Conservation (phyloP, 2,113 vertebrate genomes). For the Alethe castanea region DNA sequence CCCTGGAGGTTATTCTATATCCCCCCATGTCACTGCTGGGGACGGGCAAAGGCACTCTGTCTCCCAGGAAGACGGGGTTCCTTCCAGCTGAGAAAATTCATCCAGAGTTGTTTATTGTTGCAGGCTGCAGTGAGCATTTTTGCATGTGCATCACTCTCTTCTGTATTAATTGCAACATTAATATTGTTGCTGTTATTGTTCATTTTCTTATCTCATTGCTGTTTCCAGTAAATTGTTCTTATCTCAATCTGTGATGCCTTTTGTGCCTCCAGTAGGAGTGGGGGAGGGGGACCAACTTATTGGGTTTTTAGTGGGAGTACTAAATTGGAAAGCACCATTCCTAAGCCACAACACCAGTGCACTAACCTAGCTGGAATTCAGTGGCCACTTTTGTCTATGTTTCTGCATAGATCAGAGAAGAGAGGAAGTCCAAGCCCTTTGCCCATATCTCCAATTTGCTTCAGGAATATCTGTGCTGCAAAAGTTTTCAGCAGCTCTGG, state of each 20-base stretch:
- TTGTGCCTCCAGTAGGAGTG: neutral
- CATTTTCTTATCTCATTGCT: neutral
- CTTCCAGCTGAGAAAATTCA: neutral
- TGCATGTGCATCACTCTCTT: neutral
- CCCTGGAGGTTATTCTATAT: rapidly evolving
- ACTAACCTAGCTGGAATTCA: neutral
- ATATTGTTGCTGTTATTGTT: neutral
- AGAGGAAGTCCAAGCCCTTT: neutral
- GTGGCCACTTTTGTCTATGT: neutral
- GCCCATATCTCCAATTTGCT: neutral
- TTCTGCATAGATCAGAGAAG: neutral
- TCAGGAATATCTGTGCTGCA: neutral
- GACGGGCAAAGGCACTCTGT: neutral
- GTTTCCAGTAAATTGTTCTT: neutral
- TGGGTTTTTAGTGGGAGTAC: neutral
- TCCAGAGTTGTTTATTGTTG: neutral
- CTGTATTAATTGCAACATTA: neutral
- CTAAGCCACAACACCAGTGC: neutral
- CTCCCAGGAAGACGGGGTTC: neutral
- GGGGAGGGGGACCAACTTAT: neutral
- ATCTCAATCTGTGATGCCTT: neutral
- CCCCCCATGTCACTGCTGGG: neutral
- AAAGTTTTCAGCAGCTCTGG: neutral
- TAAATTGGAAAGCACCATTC: neutral
- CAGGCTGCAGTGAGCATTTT: neutral